Conservation (phyloP, 2,888 invertebrate species). For the Orchesella flavescens region DNA sequence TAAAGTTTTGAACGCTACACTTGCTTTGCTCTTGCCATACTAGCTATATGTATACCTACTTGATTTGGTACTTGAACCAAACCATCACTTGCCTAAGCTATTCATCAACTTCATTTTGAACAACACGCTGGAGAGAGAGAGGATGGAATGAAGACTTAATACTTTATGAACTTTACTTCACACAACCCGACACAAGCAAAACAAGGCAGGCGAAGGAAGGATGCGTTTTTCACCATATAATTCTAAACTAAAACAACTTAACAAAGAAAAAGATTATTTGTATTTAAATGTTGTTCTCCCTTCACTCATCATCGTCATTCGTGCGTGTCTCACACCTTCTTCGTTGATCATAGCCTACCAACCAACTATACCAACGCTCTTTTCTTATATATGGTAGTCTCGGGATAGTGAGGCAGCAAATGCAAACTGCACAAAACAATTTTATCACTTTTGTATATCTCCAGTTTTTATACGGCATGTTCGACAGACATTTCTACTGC, state of each 20-base stretch:
- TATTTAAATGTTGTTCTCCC: conserved; percentile 40
- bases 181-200: conserved; percentile 1
- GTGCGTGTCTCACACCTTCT: conserved; percentile 45
- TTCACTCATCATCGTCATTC: conserved; percentile 24
- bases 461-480: neutral
- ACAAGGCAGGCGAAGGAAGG: neutral
- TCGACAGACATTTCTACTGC: neutral
- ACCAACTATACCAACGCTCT: neutral
- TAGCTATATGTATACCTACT: no score
- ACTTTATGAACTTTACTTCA: neutral
- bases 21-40: no score
- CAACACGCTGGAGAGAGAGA: conserved; percentile 15
- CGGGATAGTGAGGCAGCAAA: no score
- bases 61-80: neutral
- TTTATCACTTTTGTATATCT: conserved; percentile 4
- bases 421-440: neutral
- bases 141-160: conserved; percentile 25
- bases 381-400: neutral
- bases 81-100: conserved; percentile 23
- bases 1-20: no score
- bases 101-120: conserved; percentile 45
- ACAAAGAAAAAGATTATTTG: conserved; percentile 35
- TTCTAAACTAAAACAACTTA: conserved; percentile 24
- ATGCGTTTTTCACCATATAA: conserved; percentile 1
- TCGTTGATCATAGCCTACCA: neutral